Evolutionary conservation across 2,113 vertebrate species (phyloP).

Genomic region (Furnarius figulus): DNA sequence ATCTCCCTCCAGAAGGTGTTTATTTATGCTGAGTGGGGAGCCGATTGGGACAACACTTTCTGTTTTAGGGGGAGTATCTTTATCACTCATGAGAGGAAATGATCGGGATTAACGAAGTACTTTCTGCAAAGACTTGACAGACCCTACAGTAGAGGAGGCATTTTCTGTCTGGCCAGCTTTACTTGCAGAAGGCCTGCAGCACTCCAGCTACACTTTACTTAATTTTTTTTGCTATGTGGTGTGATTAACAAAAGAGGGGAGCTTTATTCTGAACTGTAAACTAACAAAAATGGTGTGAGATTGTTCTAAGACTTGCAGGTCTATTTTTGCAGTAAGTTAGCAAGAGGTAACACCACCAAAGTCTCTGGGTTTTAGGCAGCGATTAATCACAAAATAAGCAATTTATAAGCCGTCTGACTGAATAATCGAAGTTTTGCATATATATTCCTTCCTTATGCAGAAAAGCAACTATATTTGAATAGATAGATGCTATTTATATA

Average conservation of each 20-base stretch:
- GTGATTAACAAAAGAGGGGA: not conserved
- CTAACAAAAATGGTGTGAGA: not conserved
- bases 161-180: not conserved
- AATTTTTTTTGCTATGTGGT: not conserved
- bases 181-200: constrained; percentile 25
- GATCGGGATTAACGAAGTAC: not conserved
- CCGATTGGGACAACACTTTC: not conserved
- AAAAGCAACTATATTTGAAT: not conserved
- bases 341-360: not conserved
- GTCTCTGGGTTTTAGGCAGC: not conserved
- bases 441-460: not conserved
- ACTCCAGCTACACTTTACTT: not conserved
- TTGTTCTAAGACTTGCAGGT: not conserved
- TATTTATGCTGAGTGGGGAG: not conserved
- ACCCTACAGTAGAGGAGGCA: not conserved
- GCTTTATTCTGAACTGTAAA: not conserved
- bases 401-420: not conserved
- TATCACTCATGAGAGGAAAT: not conserved
- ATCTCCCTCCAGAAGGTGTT: not conserved
- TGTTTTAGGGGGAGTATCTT: not conserved
- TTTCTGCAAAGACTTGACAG: not conserved
- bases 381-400: not conserved
- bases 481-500: not conserved
- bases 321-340: not conserved
- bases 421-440: not conserved